Conservation (phyloP, 2,888 invertebrate genomes). For the Isotomurus palustris region DNA sequence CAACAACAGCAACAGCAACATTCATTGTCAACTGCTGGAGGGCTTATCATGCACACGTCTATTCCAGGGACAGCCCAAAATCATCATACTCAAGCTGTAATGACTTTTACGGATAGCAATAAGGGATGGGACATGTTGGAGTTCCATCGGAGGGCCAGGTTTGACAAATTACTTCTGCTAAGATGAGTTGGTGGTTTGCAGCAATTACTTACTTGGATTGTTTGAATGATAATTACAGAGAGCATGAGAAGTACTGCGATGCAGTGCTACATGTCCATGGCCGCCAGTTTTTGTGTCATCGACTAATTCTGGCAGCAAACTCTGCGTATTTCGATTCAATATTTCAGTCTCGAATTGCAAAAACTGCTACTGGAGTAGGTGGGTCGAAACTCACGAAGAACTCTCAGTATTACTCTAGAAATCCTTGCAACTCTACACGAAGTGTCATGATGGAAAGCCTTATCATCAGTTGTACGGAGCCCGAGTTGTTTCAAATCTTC, state of each 20-base stretch:
- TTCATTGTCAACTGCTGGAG: slow-evolving; percentile 12
- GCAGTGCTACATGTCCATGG: slow-evolving; percentile 59
- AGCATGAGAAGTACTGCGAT: slow-evolving; percentile 59
- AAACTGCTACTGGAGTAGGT: slow-evolving; percentile 14
- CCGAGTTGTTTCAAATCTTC: slow-evolving; percentile 58
- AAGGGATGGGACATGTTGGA: slow-evolving; percentile 51
- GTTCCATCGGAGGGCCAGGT: slow-evolving; percentile 53
- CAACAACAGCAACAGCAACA: slow-evolving; percentile 2
- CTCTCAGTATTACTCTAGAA: slow-evolving; percentile 23
- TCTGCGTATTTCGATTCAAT: slow-evolving; percentile 63
- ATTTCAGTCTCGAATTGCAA: slow-evolving; percentile 53
- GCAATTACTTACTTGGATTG: no score
- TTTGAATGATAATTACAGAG: no score
- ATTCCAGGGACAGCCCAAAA: background rate
- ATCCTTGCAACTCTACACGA: background rate
- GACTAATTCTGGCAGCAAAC: slow-evolving; percentile 60
- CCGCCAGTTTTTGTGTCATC: slow-evolving; percentile 58
- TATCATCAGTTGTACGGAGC: slow-evolving; percentile 57
- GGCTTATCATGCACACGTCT: slow-evolving; percentile 9
- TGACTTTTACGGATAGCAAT: slow-evolving; percentile 50
- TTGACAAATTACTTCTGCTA: no score
- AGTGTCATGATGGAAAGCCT: slow-evolving; percentile 52
- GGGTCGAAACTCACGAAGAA: slow-evolving; percentile 18
- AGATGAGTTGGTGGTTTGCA: no score
- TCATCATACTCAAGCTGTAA: background rate